Conservation (phyloP, 2,797 vertebrate genomes). For the Enteromius paludinosus region DNA sequence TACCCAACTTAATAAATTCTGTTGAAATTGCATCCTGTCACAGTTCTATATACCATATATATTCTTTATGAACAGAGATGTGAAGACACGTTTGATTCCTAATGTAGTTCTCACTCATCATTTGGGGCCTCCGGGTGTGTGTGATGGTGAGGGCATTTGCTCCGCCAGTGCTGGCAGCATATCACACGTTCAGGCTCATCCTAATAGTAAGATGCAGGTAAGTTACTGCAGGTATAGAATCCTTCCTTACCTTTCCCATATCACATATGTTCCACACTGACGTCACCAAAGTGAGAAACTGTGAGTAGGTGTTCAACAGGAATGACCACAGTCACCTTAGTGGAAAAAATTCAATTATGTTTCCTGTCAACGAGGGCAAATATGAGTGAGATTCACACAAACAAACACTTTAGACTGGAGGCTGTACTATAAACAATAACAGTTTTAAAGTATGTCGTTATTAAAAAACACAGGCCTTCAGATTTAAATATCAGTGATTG, state of each 20-base stretch:
- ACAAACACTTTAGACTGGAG: background rate
- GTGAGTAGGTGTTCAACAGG: background rate
- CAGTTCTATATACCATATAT: background rate
- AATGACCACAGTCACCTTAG: background rate
- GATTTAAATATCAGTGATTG: background rate
- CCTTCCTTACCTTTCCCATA: background rate
- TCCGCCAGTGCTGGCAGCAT: background rate
- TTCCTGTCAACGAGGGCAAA: background rate
- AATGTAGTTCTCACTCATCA: slow-evolving; percentile 2
- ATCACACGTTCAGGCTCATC: slow-evolving; percentile 29
- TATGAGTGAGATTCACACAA: background rate
- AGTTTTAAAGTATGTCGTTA: background rate
- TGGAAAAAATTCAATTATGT: background rate
- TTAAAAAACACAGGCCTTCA: background rate
- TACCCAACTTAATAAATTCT: background rate
- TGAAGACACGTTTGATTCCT: slow-evolving; percentile 27
- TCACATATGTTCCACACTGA: background rate
- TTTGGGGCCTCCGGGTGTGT: background rate
- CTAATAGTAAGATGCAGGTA: background rate
- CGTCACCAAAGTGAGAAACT: slow-evolving; percentile 7
- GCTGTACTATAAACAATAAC: background rate
- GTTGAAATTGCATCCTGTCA: slow-evolving; percentile 15
- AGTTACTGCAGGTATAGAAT: background rate
- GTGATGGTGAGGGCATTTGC: slow-evolving; percentile 15
- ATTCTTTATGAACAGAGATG: slow-evolving; percentile 13